Percentiles rank a stretch among this genome's conserved stretches.
Conservation (phyloP, 37 sponge, comb jelly and placozoan genomes). For the Amphimedon queenslandica region DNA sequence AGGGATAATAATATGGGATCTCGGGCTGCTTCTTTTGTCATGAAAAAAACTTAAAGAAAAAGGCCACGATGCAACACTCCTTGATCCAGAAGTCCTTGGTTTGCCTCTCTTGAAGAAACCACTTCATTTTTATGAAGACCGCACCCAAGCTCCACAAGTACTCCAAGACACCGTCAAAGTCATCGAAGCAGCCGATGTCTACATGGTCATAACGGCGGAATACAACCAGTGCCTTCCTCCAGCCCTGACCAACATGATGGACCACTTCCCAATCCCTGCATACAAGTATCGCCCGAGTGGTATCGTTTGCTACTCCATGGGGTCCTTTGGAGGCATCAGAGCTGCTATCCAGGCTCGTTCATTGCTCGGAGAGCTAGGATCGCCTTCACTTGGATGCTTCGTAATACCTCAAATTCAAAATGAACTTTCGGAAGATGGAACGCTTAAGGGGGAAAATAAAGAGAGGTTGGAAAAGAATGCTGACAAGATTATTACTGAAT, state of each 20-base stretch:
- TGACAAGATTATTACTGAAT: conserved; percentile 60
- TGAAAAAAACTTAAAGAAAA: conserved; percentile 43
- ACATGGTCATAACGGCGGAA: conserved; percentile 71
- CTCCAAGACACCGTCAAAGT: conserved; percentile 59
- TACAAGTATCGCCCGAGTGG: conserved; percentile 73
- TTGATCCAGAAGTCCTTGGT: conserved; percentile 75
- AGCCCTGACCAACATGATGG: conserved; percentile 89
- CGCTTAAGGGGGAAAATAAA: conserved; percentile 23
- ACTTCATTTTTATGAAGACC: conserved; percentile 54
- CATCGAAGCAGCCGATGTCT: conserved; percentile 73
- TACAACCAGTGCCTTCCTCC: conserved; percentile 93
- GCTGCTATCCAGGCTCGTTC: conserved; percentile 67
- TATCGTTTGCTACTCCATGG: conserved; percentile 78
- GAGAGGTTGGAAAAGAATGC: conserved; percentile 48
- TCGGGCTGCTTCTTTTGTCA: conserved; percentile 70
- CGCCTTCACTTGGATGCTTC: conserved; percentile 47
- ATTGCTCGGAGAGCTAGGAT: conserved; percentile 74
- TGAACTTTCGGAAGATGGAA: conserved; percentile 61
- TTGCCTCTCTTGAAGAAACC: conserved; percentile 82
- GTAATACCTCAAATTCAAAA: conserved; percentile 65
- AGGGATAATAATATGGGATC: conserved; percentile 65
- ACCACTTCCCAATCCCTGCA: conserved; percentile 74
- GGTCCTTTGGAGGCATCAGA: conserved; percentile 75
- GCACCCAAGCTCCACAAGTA: conserved; percentile 46
- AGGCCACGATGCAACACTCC: conserved; percentile 54